Evolutionary conservation across 2,888 invertebrate genomes (phyloP), one percentile per base, ranked within the genome.

Genomic region (Nematopogon swammerdamellus): DNA sequence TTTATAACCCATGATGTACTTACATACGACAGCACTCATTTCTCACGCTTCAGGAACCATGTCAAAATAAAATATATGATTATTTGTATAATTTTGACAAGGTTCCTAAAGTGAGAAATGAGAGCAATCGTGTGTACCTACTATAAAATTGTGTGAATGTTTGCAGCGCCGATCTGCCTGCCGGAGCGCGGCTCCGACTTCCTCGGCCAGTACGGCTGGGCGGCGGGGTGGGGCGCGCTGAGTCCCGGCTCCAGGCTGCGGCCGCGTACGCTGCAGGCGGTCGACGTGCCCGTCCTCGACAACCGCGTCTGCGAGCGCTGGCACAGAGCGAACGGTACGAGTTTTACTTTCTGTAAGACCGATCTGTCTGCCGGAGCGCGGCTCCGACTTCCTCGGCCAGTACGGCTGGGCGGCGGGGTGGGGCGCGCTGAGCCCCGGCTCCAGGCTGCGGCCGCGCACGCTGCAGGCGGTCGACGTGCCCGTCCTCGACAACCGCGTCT

Each of bases 381-480:
- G 88, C 50, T 87, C 89, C 57, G 88, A 87, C 62, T 91, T 91
- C 66, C 80, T 94, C 46, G 95, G 95, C 1, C 92, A 93, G 67
- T 92, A 89, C 59, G 95, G 93, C 19, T 94, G 94, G 86, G 94
- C 93, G 5, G 94, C 94, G 0, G 94, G 95, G 19, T 95, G 95
- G 95, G 95, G 95, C 14, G 95, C 95, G 0, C 74, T 95, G 8
- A 85, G 85, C 64, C 85, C 86, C 57, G 95, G 95, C 48, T 95
- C 95, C 0, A 81, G 95, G 56, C 70, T 95, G 50, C 83, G 95
- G 5, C 95, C 95, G 1, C 90, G 95, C 62, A 95, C 94, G 0
- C 75, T 95, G 49, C 95, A 95, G 69, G 91, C 93, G 0, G 94
- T 95, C 10, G 92, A 93, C 62, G 95, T 95, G 54, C 95, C 95